phyloP scores from a whole-genome alignment of 2,797 vertebrate species.

The Anableps anableps region DNA sequence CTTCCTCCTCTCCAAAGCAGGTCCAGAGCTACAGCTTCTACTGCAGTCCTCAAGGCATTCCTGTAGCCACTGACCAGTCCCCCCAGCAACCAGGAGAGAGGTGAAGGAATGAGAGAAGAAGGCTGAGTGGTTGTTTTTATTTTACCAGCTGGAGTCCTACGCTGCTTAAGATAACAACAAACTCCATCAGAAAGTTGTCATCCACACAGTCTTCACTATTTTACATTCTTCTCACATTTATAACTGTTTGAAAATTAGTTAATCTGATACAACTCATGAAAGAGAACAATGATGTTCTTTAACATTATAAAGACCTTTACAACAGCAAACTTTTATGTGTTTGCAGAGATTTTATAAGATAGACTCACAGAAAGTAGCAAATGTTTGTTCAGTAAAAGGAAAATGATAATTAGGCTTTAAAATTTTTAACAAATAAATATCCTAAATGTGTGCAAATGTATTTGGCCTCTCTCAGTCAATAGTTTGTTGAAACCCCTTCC shows the following conservation, averaged over 20 bases:
- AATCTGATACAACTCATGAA: neutral
- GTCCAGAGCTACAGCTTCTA: constrained; percentile 70
- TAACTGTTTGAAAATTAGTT: neutral
- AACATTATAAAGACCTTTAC: neutral
- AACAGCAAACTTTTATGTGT: neutral
- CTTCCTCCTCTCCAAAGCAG: constrained; percentile 53
- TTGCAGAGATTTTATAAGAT: neutral
- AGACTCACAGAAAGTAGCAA: neutral
- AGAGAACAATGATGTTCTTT: neutral
- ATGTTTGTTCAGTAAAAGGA: neutral
- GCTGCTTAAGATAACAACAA: neutral
- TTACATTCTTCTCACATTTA: neutral
- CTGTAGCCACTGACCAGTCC: constrained; percentile 71
- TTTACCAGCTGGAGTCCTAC: constrained; percentile 20
- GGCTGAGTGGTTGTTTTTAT: constrained; percentile 40
- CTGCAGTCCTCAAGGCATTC: constrained; percentile 73
- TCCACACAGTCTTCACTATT: neutral
- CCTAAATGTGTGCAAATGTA: neutral
- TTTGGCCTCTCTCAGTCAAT: neutral
- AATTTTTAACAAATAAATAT: neutral
- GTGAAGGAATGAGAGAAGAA: constrained; percentile 60
- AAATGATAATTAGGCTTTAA: neutral
- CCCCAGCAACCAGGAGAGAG: constrained; percentile 82
- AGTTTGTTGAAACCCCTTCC: neutral
- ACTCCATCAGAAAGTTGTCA: neutral